These are phyloP conservation scores for Columbina picui DNA, from an alignment of 2,113 vertebrate species.

Conservation along the genomic window DNA sequence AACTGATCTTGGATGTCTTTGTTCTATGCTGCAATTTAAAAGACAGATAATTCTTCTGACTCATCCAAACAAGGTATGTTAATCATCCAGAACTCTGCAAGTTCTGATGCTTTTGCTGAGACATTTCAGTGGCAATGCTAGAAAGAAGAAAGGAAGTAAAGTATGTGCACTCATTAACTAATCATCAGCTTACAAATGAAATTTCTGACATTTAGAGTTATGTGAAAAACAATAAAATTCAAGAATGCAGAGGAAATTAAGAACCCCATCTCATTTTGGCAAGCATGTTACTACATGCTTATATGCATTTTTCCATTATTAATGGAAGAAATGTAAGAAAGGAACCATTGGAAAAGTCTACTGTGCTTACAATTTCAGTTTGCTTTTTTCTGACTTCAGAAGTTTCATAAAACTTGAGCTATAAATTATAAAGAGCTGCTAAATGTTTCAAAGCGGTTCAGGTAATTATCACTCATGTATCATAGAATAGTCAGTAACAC, in stretches of 20 bases:
- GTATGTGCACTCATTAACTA: neutral
- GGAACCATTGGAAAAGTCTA: neutral
- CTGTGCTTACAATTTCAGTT: neutral
- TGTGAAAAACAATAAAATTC: neutral
- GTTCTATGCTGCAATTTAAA: neutral
- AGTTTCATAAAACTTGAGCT: neutral
- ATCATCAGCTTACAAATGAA: neutral
- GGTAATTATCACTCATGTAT: neutral
- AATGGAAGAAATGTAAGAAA: neutral
- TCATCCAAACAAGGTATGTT: neutral
- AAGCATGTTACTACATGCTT: neutral
- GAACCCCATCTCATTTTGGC: neutral
- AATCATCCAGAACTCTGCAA: neutral
- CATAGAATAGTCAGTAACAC: neutral
- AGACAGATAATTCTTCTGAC: neutral
- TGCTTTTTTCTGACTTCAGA: neutral
- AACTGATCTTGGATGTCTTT: neutral
- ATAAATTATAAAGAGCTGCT: neutral
- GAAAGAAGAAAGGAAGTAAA: conserved; percentile 5
- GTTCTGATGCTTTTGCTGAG: neutral
- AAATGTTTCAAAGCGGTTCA: neutral
- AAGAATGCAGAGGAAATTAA: neutral
- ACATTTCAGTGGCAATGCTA: neutral
- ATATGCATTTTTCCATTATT: neutral
- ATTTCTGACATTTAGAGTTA: neutral